Evolutionary conservation across 2,797 vertebrate genomes (phyloP).

Genomic region (Artibeus jamaicensis): DNA sequence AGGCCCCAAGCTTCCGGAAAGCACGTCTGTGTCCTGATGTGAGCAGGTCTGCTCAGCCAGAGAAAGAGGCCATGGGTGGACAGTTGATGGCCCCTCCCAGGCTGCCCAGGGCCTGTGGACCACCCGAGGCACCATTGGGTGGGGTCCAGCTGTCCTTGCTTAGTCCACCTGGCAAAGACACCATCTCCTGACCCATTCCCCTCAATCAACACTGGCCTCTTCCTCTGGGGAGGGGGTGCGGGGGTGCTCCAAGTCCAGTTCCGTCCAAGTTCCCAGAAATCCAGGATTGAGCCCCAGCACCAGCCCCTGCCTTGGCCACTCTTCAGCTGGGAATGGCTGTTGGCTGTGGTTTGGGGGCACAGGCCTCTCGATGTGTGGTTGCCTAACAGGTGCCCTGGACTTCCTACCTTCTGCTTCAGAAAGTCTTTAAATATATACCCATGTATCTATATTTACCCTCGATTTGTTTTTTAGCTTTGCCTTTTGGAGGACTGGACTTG

Average conservation of each 20-base stretch:
- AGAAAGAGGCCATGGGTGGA: not conserved
- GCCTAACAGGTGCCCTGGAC: not conserved
- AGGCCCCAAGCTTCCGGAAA: not conserved
- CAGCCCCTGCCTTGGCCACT: not conserved
- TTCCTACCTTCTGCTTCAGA: not conserved
- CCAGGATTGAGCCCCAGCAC: not conserved
- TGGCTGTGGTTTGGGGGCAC: not conserved
- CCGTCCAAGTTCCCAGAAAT: not conserved
- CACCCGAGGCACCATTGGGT: not conserved
- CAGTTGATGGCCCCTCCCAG: not conserved
- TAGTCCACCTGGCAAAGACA: not conserved
- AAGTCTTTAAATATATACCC: not conserved
- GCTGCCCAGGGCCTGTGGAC: not conserved
- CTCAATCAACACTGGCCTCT: not conserved
- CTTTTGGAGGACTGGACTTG: not conserved
- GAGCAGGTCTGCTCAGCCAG: not conserved
- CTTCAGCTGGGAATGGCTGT: not conserved
- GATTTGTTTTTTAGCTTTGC: not conserved
- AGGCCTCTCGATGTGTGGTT: not conserved
- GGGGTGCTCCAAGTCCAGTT: not conserved
- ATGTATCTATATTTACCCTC: not conserved
- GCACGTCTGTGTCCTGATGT: not conserved
- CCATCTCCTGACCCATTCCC: rapidly evolving
- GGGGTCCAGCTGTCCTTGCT: not conserved
- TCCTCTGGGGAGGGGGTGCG: not conserved